Percentiles rank a stretch among this genome's conserved stretches.
Evolutionary conservation across 2,797 vertebrate species (phyloP).

Genomic region (Gadopsis bispinosus): DNA sequence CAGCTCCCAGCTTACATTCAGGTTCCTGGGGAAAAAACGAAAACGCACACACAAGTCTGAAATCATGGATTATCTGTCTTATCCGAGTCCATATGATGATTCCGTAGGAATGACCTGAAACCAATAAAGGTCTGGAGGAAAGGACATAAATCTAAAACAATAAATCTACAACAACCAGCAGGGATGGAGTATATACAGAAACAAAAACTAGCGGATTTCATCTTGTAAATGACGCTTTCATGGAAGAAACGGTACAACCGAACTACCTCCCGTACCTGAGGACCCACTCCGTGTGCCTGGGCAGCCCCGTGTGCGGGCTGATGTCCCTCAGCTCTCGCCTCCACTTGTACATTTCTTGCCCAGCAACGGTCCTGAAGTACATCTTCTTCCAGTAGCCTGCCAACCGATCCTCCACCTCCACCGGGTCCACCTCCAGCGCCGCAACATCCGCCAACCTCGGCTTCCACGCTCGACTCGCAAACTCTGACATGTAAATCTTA

Average conservation of each 20-base stretch:
- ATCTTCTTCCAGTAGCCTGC: constrained; percentile 89
- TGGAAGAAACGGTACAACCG: neutral
- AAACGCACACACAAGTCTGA: neutral
- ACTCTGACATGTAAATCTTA: constrained; percentile 82
- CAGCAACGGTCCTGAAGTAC: constrained; percentile 83
- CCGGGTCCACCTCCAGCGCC: constrained; percentile 19
- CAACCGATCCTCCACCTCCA: constrained; percentile 56
- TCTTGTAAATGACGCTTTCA: neutral
- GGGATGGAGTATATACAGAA: no score
- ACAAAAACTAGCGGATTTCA: no score
- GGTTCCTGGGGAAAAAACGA: constrained; percentile 63
- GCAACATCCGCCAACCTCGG: constrained; percentile 46
- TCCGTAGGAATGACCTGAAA: no score
- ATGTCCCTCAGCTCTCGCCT: constrained; percentile 79
- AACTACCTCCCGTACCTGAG: constrained; percentile 71
- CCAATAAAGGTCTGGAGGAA: no score
- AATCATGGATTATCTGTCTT: no score
- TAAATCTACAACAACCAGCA: neutral
- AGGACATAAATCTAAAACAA: no score
- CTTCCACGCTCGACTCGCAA: constrained; percentile 75
- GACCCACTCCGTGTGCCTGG: constrained; percentile 82
- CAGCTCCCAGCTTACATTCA: constrained; percentile 86
- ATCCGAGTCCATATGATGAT: no score
- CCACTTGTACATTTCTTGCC: constrained; percentile 76
- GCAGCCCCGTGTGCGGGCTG: constrained; percentile 86